Evolutionary conservation across 2,113 vertebrate genomes (phyloP).

Genomic region (Speoplatyrhinus poulsoni): DNA sequence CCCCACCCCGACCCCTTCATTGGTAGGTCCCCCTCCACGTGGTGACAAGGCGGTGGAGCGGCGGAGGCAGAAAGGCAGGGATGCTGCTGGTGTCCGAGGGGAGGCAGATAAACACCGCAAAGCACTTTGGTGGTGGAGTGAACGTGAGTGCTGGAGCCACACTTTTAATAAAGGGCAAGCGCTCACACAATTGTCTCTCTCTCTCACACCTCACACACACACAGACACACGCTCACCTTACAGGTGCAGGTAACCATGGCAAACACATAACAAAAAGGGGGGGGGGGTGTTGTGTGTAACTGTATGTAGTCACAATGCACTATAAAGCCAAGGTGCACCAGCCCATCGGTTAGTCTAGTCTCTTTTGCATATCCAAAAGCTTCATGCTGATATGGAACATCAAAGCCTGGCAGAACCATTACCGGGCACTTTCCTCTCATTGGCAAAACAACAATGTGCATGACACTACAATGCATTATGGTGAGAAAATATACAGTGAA

Average conservation of each 20-base stretch:
- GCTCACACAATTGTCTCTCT: slow-evolving; percentile 48
- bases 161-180: slow-evolving; percentile 74
- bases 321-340: too few relatives aligned
- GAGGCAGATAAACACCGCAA: slow-evolving; percentile 78
- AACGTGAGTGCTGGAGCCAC: slow-evolving; percentile 81
- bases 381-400: slow-evolving; percentile 59
- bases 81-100: slow-evolving; percentile 74
- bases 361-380: slow-evolving; percentile 51
- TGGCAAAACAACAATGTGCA: slow-evolving; percentile 52
- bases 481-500: slow-evolving; percentile 38
- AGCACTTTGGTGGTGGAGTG: slow-evolving; percentile 78
- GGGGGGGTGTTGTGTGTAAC: background rate
- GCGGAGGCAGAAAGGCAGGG: slow-evolving; percentile 63
- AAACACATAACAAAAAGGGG: too few relatives aligned
- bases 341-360: too few relatives aligned
- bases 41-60: slow-evolving; percentile 55
- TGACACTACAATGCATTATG: slow-evolving; percentile 56
- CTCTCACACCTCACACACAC: slow-evolving; percentile 2
- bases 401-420: slow-evolving; percentile 61
- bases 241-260: too few relatives aligned
- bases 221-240: background rate
- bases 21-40: slow-evolving; percentile 35
- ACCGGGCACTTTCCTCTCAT: slow-evolving; percentile 63
- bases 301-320: too few relatives aligned
- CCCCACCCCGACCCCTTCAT: background rate